phyloP scores from a whole-genome alignment of 2,888 invertebrate genomes.

The Papilio elwesi region DNA sequence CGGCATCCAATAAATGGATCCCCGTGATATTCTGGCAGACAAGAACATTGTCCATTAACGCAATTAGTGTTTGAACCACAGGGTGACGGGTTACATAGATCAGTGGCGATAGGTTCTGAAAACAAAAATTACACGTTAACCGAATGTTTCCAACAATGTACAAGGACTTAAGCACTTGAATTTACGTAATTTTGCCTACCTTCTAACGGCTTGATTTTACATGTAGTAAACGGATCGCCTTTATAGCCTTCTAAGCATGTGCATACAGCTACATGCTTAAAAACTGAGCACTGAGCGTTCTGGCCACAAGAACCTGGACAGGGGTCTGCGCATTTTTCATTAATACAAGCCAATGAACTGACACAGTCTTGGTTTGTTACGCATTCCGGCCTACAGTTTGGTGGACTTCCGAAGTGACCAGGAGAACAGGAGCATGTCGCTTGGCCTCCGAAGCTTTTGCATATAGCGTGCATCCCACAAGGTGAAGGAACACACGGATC shows the following conservation, averaged over 20 bases:
- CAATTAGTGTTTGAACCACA: constrained; percentile 91
- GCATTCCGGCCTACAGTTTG: constrained; percentile 88
- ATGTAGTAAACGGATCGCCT: constrained; percentile 86
- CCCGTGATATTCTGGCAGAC: constrained; percentile 89
- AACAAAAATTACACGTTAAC: constrained; percentile 30
- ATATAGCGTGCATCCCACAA: constrained; percentile 86
- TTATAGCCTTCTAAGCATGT: constrained; percentile 83
- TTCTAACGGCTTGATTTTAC: constrained; percentile 64
- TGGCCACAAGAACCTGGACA: constrained; percentile 88
- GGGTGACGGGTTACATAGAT: constrained; percentile 87
- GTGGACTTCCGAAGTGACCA: constrained; percentile 86
- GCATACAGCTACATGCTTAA: constrained; percentile 86
- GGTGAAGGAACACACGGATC: constrained; percentile 88
- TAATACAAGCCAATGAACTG: constrained; percentile 86
- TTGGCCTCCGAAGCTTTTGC: constrained; percentile 81
- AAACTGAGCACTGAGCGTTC: constrained; percentile 83
- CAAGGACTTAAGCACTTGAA: not conserved
- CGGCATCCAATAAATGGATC: constrained; percentile 91
- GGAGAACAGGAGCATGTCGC: constrained; percentile 86
- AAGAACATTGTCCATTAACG: constrained; percentile 87
- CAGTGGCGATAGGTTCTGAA: constrained; percentile 64
- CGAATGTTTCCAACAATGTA: too few relatives aligned
- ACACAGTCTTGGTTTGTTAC: constrained; percentile 87
- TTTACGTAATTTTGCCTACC: constrained; percentile 53
- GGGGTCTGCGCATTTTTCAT: constrained; percentile 86